phyloP scores from a whole-genome alignment of 2,888 invertebrate species.

The Notodonta dromedarius region DNA sequence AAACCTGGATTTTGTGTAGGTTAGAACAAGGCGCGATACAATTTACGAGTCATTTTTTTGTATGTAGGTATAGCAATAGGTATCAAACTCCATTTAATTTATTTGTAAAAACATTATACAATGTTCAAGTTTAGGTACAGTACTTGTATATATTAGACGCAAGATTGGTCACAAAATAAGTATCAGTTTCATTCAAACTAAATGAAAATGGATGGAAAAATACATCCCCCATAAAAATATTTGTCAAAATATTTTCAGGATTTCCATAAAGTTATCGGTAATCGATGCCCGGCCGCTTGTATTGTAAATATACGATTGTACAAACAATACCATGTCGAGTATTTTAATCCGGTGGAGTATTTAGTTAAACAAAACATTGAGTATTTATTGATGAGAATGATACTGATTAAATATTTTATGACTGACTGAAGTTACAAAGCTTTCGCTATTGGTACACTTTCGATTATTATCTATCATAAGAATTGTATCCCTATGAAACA shows the following conservation, averaged over 20 bases:
- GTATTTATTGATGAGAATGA: neutral
- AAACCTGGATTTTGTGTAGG: constrained; percentile 8
- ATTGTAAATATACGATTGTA: neutral
- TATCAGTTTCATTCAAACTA: too few species aligned
- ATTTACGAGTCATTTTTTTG: neutral
- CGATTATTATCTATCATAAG: too few species aligned
- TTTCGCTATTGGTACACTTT: too few species aligned
- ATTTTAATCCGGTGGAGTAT: neutral
- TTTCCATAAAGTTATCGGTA: constrained; percentile 1
- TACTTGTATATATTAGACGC: too few species aligned
- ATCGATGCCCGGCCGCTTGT: neutral
- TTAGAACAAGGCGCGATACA: neutral
- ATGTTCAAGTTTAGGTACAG: too few species aligned
- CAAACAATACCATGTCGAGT: neutral
- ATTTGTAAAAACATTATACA: too few species aligned
- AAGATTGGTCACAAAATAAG: too few species aligned
- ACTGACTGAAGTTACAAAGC: too few species aligned
- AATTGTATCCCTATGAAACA: too few species aligned
- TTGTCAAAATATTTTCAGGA: neutral
- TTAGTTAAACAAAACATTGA: neutral
- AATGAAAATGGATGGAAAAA: too few species aligned
- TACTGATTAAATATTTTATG: too few species aligned
- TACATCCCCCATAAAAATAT: neutral
- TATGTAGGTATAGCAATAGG: neutral
- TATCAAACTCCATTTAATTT: too few species aligned